Percentiles rank a stretch among this genome's conserved stretches.
Conservation (phyloP, 2,797 vertebrate species). For the Caiman crocodilus region DNA sequence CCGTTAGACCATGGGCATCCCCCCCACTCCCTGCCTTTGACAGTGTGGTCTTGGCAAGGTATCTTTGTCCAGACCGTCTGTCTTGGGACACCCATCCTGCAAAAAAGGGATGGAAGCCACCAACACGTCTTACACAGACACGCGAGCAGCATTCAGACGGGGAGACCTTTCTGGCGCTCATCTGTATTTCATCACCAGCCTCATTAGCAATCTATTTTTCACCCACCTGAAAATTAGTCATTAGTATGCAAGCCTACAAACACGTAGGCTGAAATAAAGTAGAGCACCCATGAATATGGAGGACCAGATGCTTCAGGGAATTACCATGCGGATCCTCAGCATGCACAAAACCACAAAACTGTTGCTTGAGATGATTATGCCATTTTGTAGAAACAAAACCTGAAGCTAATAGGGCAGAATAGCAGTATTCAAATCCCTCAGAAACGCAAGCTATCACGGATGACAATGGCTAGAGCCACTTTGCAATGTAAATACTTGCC, state of each 20-base stretch:
- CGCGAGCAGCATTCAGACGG: background rate
- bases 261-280: background rate
- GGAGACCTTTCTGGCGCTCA: background rate
- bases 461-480: background rate
- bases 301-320: constrained; percentile 52
- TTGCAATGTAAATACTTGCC: constrained; percentile 28
- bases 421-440: constrained; percentile 34
- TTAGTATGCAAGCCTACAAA: background rate
- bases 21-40: background rate
- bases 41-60: background rate
- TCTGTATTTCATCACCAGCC: background rate
- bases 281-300: constrained; percentile 55
- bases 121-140: background rate
- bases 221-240: background rate
- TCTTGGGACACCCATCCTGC: background rate
- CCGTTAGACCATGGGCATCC: background rate
- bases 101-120: background rate
- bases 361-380: constrained; percentile 46
- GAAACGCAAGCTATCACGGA: constrained; percentile 17
- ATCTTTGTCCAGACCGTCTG: background rate
- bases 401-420: constrained; percentile 33
- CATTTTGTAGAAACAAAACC: constrained; percentile 56
- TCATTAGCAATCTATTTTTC: background rate
- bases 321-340: constrained; percentile 38
- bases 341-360: constrained; percentile 22